Percentiles rank a stretch among this genome's conserved stretches.
phyloP scores from a whole-genome alignment of 2,797 vertebrate species.

The Esox masquinongy region DNA sequence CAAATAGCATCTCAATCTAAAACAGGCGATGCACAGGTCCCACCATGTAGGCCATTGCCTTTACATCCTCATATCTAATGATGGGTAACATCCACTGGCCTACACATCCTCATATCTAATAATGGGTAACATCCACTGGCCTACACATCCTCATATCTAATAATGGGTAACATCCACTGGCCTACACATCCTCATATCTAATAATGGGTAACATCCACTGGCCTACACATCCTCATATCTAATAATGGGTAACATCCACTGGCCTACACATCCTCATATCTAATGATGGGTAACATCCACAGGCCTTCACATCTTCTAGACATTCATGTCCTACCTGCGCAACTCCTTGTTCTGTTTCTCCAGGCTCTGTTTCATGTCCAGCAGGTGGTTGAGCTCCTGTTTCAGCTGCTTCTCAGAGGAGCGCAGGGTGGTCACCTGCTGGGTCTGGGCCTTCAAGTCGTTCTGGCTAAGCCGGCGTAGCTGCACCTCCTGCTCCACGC shows the following conservation, averaged over 20 bases:
- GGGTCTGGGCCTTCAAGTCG: constrained; percentile 90
- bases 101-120: not conserved
- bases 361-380: constrained; percentile 88
- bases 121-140: no score
- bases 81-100: not conserved
- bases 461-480: constrained; percentile 86
- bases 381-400: constrained; percentile 93
- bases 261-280: not conserved
- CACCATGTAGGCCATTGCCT: not conserved
- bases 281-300: not conserved
- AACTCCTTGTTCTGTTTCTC: constrained; percentile 94
- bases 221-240: not conserved
- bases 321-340: constrained; percentile 77
- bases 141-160: not conserved
- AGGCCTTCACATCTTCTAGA: not conserved
- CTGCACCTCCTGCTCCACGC: constrained; percentile 92
- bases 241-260: no score
- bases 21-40: not conserved
- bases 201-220: not conserved
- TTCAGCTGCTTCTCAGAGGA: constrained; percentile 95
- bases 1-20: not conserved
- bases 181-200: constrained; percentile 70
- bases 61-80: constrained; percentile 70
- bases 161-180: no score
- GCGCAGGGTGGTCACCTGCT: constrained; percentile 85